These are phyloP conservation scores for Idaea biselata DNA, from an alignment of 2,888 invertebrate genomes.

Conservation along the genomic window DNA sequence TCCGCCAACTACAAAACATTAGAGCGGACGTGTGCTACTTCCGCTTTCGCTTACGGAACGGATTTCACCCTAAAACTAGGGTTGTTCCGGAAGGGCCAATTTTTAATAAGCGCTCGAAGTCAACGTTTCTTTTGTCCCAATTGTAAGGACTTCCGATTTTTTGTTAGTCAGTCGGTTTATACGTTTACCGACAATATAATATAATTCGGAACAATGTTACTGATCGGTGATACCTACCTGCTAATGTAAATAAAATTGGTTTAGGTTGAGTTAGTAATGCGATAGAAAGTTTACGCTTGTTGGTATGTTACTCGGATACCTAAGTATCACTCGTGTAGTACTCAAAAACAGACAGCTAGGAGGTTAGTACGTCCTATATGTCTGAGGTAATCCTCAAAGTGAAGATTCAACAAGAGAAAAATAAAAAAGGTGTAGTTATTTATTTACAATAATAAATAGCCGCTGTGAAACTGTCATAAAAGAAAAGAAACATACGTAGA, in stretches of 20 bases:
- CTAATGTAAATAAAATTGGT: background rate
- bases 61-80: conserved; percentile 64
- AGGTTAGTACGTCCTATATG: too few relatives aligned
- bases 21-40: conserved; percentile 74
- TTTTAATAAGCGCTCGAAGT: conserved; percentile 69
- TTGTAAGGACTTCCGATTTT: conserved; percentile 53
- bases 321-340: background rate
- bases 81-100: conserved; percentile 74
- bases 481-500: background rate
- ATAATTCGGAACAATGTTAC: background rate
- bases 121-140: conserved; percentile 62
- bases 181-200: background rate
- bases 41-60: conserved; percentile 65
- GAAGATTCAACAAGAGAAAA: too few relatives aligned
- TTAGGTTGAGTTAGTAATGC: background rate
- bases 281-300: background rate
- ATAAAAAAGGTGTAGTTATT: too few relatives aligned
- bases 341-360: background rate
- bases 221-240: background rate
- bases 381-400: background rate
- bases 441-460: background rate
- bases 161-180: conserved; percentile 7
- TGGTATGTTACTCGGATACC: background rate
- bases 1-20: conserved; percentile 69
- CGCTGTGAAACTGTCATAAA: background rate